phyloP scores from a whole-genome alignment of 2,113 vertebrate genomes.

The Laterallus jamaicensis region DNA sequence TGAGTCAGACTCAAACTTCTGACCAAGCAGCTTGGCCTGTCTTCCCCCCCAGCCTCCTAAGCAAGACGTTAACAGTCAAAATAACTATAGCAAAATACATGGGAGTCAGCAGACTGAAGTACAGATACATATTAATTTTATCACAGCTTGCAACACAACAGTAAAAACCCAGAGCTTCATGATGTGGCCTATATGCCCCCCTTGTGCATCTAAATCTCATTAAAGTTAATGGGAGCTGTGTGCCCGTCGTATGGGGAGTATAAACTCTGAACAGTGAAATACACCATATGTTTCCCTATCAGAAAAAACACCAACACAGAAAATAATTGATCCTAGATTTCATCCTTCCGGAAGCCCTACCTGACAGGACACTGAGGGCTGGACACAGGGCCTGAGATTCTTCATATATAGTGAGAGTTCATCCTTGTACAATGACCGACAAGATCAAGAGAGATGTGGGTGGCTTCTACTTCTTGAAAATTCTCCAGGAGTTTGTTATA shows the following conservation, averaged over 20 bases:
- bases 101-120: neutral
- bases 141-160: neutral
- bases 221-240: slow-evolving; percentile 17
- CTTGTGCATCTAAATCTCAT: neutral
- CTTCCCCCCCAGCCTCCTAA: neutral
- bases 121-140: neutral
- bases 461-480: neutral
- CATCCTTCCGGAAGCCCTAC: neutral
- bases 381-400: neutral
- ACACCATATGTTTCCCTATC: neutral
- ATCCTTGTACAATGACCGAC: neutral
- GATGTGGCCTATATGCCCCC: neutral
- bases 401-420: neutral
- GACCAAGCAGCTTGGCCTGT: neutral
- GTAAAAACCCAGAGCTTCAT: neutral
- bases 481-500: neutral
- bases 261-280: neutral
- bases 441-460: neutral
- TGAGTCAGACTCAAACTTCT: neutral
- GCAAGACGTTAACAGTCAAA: neutral
- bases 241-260: neutral
- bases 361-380: neutral
- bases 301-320: neutral
- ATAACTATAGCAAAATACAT: neutral
- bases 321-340: neutral